Evolutionary conservation across 2,888 invertebrate species (phyloP).

Genomic region (Metalampra italica): DNA sequence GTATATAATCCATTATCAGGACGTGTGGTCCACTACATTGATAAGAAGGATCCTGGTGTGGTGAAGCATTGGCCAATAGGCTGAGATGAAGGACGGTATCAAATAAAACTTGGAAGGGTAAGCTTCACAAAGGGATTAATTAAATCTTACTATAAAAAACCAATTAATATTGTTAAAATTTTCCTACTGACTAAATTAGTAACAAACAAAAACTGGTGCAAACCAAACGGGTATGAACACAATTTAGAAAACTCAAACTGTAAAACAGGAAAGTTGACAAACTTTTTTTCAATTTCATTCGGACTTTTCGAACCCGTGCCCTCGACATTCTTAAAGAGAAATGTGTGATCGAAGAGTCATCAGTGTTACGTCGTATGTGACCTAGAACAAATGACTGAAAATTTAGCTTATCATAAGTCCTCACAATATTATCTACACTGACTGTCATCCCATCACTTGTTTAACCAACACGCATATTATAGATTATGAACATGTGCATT

Average conservation of each 20-base stretch:
- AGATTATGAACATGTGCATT: too few species aligned
- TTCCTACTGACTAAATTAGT: background rate
- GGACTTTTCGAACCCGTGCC: slow-evolving; percentile 12
- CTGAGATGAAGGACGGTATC: too few species aligned
- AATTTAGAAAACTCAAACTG: slow-evolving; percentile 2
- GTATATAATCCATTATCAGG: too few species aligned
- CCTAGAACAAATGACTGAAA: slow-evolving; percentile 12
- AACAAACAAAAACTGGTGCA: background rate
- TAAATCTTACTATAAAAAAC: background rate
- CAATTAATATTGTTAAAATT: slow-evolving; percentile 5
- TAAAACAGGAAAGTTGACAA: slow-evolving; percentile 11
- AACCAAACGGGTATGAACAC: slow-evolving; percentile 1
- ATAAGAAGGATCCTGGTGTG: too few species aligned
- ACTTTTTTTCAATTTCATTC: slow-evolving; percentile 15
- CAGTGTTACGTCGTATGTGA: slow-evolving; percentile 10
- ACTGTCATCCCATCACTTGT: too few species aligned
- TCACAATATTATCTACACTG: too few species aligned
- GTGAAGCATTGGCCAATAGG: too few species aligned
- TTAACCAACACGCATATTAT: too few species aligned
- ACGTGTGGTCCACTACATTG: too few species aligned
- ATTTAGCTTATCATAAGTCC: too few species aligned
- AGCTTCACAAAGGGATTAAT: too few species aligned
- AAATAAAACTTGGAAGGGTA: too few species aligned
- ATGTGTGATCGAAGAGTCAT: slow-evolving; percentile 11
- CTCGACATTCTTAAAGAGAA: slow-evolving; percentile 12